Base-by-base conservation (phyloP, 2,113 vertebrate species). In the Asarcornis scutulata region DNA sequence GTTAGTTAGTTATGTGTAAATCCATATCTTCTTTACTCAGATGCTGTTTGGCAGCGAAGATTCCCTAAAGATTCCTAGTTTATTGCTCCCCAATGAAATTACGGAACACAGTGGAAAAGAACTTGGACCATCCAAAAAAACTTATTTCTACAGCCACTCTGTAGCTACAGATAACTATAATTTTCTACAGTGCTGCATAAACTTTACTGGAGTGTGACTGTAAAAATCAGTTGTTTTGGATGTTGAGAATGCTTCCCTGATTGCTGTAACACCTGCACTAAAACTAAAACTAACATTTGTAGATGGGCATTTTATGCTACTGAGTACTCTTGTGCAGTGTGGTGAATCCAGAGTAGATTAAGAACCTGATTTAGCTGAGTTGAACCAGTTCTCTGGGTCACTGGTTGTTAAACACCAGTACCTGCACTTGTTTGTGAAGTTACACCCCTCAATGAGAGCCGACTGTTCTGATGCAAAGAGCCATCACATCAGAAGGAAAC, bases 361-460 rank as follows among this genome's bases (percentile, higher is more conserved):
- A 50, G 46, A 86, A 63, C 12, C 31, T 22, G 40, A 63, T 11
- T 38, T 27, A 68, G 9, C 32, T 46, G 75, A 68, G 14, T 11
- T 26, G n/a, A 89, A 82, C 40, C 38, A 8, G 1, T 56, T 93
- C 75, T 73, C 36, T 68, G 18, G 5, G 62, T 67, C 29, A 62
- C 16, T 44, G 13, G 7, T 9, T 56, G 3, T 48, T 87, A 73
- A 44, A 0, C 0, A 48, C 17, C 44, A 27, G 23, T 40, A 81
- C 9, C 44, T 62, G 31, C 29, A n/a, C 22, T 46, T 68, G 17
- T 44, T 46, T 31, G 5, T n/a, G 46, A 10, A 71, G n/a, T 18
- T 66, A 16, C 16, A 66, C 7, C 27, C 76, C 53, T 66, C 53
- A 66, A 66, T 2, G 3, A 88, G 17, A 38, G 14, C 13, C 68